Base-by-base conservation (phyloP, 2,113 vertebrate genomes). In the Montifringilla adamsi region DNA sequence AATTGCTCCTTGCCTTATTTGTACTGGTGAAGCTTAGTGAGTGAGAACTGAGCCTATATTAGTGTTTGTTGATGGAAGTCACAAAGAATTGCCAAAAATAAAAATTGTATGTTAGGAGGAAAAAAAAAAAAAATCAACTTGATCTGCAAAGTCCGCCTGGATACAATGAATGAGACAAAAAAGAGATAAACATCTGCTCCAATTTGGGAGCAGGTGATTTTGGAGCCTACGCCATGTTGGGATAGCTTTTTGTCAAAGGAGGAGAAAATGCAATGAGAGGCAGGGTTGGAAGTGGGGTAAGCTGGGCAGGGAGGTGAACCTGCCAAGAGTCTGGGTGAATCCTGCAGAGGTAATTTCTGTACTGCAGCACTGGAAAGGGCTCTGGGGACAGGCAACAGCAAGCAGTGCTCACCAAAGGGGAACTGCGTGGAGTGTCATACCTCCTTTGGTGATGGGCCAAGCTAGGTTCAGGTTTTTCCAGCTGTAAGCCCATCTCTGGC, bases 361-460 rank as follows among this genome's bases (percentile, higher is more conserved):
- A 3, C 28, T 55, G 68, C 43, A 35, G 55, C 46, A 11, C 22
- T 46, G 35, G 62, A 58, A 15, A 4, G 31, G 26, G 11, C 2
- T 2, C 10, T 44, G 23, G 37, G 10, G 15, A 64, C 7, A 5
- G 4, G 33, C 44, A 30, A 16, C 31, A 58, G 12, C 22, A 11
- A n/a, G 47, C 52, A 60, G 7, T 13, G 18, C 5, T 58, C 4
- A 28, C 26, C 39, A 46, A 87, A 73, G 11, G 13, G 28, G 4
- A 49, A 0, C 6, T 56, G 23, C 7, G 5, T 4, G 33, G 35
- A 44, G 8, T 10, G 50, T 14, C 8, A 4, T 43, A 13, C 15
- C 16, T 76, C 13, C 50, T 91, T 60, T 60, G 43, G 39, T 24
- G 56, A 30, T 6, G 16, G 30, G 13, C 30, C 22, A 70, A 88